Evolutionary conservation across 2,113 vertebrate genomes (phyloP).

Genomic region (Spheniscus mendiculus): DNA sequence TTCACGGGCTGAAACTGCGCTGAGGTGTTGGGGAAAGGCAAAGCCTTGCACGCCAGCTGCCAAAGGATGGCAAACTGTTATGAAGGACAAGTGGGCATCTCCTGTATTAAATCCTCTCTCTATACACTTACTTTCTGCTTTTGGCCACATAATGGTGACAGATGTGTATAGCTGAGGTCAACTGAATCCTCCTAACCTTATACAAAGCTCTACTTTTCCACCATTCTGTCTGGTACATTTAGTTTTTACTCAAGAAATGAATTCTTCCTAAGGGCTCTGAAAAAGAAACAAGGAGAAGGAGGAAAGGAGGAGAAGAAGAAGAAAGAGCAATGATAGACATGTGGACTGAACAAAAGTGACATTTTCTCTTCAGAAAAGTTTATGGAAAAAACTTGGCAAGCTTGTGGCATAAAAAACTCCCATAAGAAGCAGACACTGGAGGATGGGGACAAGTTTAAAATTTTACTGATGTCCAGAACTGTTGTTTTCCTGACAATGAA

Average conservation of each 20-base stretch:
- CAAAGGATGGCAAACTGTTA: background rate
- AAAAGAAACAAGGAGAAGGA: background rate
- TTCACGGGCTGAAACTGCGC: background rate
- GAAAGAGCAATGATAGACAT: background rate
- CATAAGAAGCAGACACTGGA: background rate
- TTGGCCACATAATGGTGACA: background rate
- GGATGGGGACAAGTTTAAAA: background rate
- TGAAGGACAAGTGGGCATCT: background rate
- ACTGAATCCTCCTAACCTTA: background rate
- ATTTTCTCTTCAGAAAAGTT: background rate
- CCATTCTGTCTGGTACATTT: background rate
- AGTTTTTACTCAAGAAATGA: background rate
- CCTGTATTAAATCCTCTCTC: background rate
- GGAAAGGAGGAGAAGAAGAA: background rate
- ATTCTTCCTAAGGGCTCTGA: background rate
- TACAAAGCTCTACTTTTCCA: background rate
- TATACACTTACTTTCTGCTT: background rate
- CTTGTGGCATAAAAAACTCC: background rate
- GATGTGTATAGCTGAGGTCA: background rate
- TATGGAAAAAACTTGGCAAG: background rate
- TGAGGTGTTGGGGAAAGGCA: background rate
- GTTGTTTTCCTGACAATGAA: background rate
- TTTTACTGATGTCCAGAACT: background rate
- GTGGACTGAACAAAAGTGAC: background rate
- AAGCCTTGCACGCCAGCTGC: background rate